Percentiles rank a stretch among this genome's conserved stretches.
These are phyloP conservation scores for Sussaba pulchella DNA, from an alignment of 2,888 invertebrate species.

Conservation along the genomic window DNA sequence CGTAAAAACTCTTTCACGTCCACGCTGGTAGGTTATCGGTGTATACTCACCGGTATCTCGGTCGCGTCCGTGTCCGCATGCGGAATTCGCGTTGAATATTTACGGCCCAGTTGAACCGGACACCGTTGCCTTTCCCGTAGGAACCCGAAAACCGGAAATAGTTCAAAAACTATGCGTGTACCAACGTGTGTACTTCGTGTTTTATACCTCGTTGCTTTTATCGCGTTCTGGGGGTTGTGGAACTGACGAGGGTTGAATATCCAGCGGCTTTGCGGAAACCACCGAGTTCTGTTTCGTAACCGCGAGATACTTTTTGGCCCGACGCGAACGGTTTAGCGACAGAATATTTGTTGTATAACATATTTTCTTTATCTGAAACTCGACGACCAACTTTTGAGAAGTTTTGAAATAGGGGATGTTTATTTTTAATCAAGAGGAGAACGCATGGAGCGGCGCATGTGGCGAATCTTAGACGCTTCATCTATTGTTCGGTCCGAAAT, in stretches of 20 bases:
- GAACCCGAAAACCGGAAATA: constrained; percentile 72
- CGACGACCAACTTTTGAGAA: too few species aligned
- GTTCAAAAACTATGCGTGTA: constrained; percentile 75
- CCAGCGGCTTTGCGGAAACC: not conserved
- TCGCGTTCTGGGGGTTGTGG: not conserved
- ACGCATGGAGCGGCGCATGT: too few species aligned
- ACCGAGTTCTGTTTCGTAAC: not conserved
- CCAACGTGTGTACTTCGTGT: not conserved
- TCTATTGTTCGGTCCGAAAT: too few species aligned
- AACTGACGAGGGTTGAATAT: constrained; percentile 23
- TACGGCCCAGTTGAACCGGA: constrained; percentile 68
- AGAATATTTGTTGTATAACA: too few species aligned
- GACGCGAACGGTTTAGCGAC: too few species aligned
- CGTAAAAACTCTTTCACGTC: constrained; percentile 30
- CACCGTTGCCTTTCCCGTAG: constrained; percentile 54
- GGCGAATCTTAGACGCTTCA: too few species aligned
- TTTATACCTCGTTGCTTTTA: constrained; percentile 30
- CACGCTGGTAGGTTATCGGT: constrained; percentile 3
- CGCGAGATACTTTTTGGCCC: too few species aligned
- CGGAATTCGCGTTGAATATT: constrained; percentile 72
- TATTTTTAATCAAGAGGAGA: too few species aligned
- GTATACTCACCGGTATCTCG: constrained; percentile 32
- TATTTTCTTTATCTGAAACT: too few species aligned
- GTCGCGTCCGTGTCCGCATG: constrained; percentile 38
- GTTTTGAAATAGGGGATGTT: too few species aligned